These are phyloP conservation scores for Harpalus rubripes DNA, from an alignment of 2,888 invertebrate genomes.

Conservation along the genomic window DNA sequence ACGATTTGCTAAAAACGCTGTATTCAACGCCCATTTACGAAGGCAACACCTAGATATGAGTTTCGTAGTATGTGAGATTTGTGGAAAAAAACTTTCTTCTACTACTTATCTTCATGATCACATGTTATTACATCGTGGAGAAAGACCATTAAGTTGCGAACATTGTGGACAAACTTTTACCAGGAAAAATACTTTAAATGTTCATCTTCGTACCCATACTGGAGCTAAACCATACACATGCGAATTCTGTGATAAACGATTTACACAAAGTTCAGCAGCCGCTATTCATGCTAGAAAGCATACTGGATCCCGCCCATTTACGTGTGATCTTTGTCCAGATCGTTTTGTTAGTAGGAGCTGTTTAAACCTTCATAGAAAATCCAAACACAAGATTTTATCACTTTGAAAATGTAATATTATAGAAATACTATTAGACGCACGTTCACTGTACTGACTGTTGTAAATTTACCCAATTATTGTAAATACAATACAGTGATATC, in stretches of 20 bases:
- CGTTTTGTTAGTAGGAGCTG: conserved; percentile 73
- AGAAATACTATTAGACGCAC: not conserved
- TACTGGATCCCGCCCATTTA: conserved; percentile 73
- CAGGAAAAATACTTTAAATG: conserved; percentile 74
- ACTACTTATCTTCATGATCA: conserved; percentile 44
- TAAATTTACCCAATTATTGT: not conserved
- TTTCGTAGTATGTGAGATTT: conserved; percentile 74
- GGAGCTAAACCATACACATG: conserved; percentile 75
- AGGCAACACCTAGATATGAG: conserved; percentile 72
- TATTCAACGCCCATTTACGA: conserved; percentile 69
- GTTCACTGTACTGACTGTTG: not conserved
- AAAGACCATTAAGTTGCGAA: conserved; percentile 73
- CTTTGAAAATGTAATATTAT: conserved; percentile 27
- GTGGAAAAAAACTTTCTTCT: conserved; percentile 70
- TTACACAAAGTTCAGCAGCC: conserved; percentile 73
- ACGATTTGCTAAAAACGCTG: conserved; percentile 70
- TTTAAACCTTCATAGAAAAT: conserved; percentile 71
- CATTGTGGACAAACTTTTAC: conserved; percentile 76
- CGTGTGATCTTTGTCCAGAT: conserved; percentile 70
- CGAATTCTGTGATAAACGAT: conserved; percentile 72
- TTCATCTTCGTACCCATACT: conserved; percentile 76
- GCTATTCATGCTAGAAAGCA: conserved; percentile 71
- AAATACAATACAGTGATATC: not conserved
- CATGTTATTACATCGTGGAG: conserved; percentile 71
- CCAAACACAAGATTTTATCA: conserved; percentile 69